phyloP scores from a whole-genome alignment of 2,797 vertebrate species.

The Silurus lanzhouensis region DNA sequence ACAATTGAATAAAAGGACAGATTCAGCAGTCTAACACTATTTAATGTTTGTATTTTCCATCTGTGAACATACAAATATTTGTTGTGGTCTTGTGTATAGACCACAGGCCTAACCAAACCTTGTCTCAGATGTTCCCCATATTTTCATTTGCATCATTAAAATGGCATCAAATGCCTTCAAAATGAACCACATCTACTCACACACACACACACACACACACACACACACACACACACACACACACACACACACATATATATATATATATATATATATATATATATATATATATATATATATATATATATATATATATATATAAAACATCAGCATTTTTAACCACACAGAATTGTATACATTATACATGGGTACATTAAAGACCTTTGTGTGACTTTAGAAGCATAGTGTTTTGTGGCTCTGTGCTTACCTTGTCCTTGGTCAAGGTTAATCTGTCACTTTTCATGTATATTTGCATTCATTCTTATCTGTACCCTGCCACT shows the following conservation, averaged over 20 bases:
- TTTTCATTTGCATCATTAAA: neutral
- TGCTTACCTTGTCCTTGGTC: constrained; percentile 73
- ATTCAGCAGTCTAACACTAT: constrained; percentile 19
- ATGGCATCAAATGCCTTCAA: neutral
- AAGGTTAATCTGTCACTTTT: constrained; percentile 83
- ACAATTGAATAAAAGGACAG: neutral
- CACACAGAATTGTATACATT: constrained; percentile 7
- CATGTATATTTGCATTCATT: constrained; percentile 80
- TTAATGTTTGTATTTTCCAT: neutral
- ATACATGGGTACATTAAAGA: constrained; percentile 29
- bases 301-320: neutral
- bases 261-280: too few relatives aligned
- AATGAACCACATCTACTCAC: too few relatives aligned
- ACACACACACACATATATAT: too few relatives aligned
- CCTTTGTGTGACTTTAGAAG: constrained; percentile 33
- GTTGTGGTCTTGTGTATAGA: neutral
- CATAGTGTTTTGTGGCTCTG: constrained; percentile 52
- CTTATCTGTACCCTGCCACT: constrained; percentile 78
- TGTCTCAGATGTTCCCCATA: neutral
- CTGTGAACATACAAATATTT: neutral
- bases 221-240: too few relatives aligned
- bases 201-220: too few relatives aligned
- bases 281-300: too few relatives aligned
- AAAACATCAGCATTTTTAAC: neutral
- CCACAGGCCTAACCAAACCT: neutral